Conservation (phyloP, 2,888 invertebrate species). For the Acleris emargana region DNA sequence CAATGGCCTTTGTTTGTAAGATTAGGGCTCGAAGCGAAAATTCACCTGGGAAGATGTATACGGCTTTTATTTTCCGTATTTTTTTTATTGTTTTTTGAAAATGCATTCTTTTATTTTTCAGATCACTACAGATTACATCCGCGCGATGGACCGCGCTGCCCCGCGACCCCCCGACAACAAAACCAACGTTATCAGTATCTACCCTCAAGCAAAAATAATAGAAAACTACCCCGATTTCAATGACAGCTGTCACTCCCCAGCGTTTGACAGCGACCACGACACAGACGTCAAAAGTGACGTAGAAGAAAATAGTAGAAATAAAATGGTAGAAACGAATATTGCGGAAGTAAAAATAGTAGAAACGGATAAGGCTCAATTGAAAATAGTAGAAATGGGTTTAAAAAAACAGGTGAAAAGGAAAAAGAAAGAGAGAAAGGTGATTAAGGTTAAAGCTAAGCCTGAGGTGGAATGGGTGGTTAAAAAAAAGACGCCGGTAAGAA, state of each 20-base stretch:
- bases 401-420: conserved; percentile 13
- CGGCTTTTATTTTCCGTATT: no score
- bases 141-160: conserved; percentile 15
- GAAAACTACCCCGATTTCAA: conserved; percentile 10
- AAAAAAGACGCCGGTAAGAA: conserved; percentile 26
- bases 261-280: conserved; percentile 13
- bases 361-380: background rate
- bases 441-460: conserved; percentile 26
- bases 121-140: conserved; percentile 21
- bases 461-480: conserved; percentile 32
- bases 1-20: no score
- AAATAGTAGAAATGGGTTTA: conserved; percentile 12
- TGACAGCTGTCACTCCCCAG: conserved; percentile 15
- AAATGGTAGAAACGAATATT: background rate
- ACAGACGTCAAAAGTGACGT: conserved; percentile 25
- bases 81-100: no score
- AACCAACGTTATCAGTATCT: conserved; percentile 1
- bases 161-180: conserved; percentile 7
- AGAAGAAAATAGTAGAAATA: conserved; percentile 10
- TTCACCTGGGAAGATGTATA: no score
- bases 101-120: background rate
- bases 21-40: no score
- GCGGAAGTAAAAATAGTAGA: conserved; percentile 22
- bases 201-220: conserved; percentile 1
- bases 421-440: conserved; percentile 26